Conservation (phyloP, 2,797 vertebrate genomes). For the Tinamus major region DNA sequence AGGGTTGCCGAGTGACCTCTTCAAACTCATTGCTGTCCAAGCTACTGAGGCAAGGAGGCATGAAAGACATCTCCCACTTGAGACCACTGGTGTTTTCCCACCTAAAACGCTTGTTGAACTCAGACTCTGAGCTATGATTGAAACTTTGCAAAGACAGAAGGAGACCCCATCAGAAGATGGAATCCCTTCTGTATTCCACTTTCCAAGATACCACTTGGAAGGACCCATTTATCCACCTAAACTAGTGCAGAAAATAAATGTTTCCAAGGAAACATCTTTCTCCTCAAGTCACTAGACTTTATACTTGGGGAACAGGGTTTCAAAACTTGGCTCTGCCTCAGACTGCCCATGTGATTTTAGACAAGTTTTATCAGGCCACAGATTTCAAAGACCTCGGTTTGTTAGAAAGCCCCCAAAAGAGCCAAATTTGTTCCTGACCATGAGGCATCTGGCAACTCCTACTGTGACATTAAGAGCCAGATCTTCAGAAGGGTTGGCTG, state of each 20-base stretch:
- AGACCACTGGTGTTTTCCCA: neutral
- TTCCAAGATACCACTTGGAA: fast-evolving
- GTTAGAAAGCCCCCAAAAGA: neutral
- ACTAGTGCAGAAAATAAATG: neutral
- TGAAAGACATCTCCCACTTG: neutral
- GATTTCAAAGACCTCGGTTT: conserved; percentile 54
- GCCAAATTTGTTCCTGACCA: conserved; percentile 48
- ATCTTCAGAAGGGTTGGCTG: conserved; percentile 41
- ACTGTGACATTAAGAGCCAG: conserved; percentile 33
- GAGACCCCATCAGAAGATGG: neutral
- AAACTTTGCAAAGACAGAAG: neutral
- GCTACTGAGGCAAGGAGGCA: neutral
- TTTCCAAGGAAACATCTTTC: neutral
- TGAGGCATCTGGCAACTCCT: conserved; percentile 17
- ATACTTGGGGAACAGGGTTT: neutral
- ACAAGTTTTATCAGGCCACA: conserved; percentile 32
- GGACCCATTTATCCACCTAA: neutral
- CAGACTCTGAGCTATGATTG: neutral
- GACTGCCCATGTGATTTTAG: conserved; percentile 14
- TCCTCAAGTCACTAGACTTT: neutral
- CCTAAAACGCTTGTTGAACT: neutral
- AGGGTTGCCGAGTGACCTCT: neutral
- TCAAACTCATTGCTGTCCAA: neutral
- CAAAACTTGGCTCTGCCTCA: conserved; percentile 8
- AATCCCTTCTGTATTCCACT: neutral